Conservation (phyloP, 2,888 invertebrate species). For the Cryptus viduatorius region DNA sequence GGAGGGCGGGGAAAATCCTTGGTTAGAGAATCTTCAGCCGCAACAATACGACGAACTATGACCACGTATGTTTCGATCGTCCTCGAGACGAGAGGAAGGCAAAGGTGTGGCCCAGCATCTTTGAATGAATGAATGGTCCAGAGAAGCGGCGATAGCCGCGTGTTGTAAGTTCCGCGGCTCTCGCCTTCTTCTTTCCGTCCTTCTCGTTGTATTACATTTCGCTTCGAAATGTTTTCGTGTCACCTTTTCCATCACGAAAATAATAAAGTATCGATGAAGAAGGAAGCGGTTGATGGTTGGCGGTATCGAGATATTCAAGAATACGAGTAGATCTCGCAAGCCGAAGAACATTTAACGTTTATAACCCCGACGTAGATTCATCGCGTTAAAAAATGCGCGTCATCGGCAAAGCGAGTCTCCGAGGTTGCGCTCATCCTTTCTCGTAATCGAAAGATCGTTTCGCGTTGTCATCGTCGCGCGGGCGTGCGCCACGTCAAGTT, state of each 20-base stretch:
- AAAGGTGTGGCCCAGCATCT: constrained; percentile 74
- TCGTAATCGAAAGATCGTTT: constrained; percentile 60
- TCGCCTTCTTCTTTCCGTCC: constrained; percentile 22
- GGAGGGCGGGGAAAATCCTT: constrained; percentile 16
- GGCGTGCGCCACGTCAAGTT: constrained; percentile 67
- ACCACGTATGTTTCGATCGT: constrained; percentile 47
- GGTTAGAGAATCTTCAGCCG: constrained; percentile 15
- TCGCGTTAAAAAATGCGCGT: constrained; percentile 50
- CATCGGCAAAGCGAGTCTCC: constrained; percentile 55
- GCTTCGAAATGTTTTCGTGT: background rate
- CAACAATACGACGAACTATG: constrained; percentile 34
- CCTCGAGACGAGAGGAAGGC: constrained; percentile 38
- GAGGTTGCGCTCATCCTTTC: constrained; percentile 59
- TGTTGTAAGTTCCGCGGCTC: background rate
- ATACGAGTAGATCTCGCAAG: background rate
- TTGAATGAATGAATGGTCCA: constrained; percentile 70
- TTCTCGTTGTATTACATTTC: constrained; percentile 17
- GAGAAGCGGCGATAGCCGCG: background rate
- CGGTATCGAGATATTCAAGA: constrained; percentile 70
- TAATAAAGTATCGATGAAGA: constrained; percentile 65
- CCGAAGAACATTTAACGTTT: constrained; percentile 11
- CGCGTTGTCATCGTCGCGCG: constrained; percentile 65
- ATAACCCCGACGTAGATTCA: background rate
- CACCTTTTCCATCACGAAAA: constrained; percentile 34
- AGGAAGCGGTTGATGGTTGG: constrained; percentile 71